Evolutionary conservation across 2,888 invertebrate genomes (phyloP).

Genomic region (Hypercompe scribonia): DNA sequence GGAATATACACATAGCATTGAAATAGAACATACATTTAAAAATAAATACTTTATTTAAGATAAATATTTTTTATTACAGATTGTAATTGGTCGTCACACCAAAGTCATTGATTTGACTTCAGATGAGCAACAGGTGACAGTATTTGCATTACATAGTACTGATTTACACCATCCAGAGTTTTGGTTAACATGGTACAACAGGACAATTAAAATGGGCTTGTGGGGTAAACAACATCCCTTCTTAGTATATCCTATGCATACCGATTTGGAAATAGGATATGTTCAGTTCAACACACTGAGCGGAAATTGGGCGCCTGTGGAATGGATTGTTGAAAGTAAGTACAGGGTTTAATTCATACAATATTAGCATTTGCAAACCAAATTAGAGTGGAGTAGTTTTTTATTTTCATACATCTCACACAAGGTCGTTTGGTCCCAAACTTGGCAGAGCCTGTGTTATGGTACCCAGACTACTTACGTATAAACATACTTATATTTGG

Average conservation of each 20-base stretch:
- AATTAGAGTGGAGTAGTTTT: no score
- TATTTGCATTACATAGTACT: not conserved
- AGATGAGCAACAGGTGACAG: slow-evolving; percentile 2
- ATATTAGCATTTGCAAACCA: not conserved
- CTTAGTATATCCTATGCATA: slow-evolving; percentile 24
- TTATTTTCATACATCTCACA: no score
- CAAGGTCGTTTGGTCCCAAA: no score
- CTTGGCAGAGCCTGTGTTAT: no score
- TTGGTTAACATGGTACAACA: slow-evolving; percentile 55
- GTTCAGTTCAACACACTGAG: slow-evolving; percentile 46
- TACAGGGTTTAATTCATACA: not conserved
- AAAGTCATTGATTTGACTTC: slow-evolving; percentile 21
- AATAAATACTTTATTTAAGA: no score
- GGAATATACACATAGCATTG: not conserved
- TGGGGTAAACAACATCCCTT: slow-evolving; percentile 24
- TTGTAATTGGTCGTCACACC: slow-evolving; percentile 32
- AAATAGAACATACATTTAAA: not conserved
- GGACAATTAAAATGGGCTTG: slow-evolving; percentile 39
- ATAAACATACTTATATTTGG: no score
- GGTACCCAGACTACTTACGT: no score
- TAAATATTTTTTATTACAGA: slow-evolving; percentile 26
- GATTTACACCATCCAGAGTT: slow-evolving; percentile 36
- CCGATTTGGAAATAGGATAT: slow-evolving; percentile 49
- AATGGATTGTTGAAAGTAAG: slow-evolving; percentile 57
- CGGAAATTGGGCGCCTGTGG: slow-evolving; percentile 20